Base-by-base conservation (phyloP, 2,113 vertebrate genomes). In the Muscicapa adusta region DNA sequence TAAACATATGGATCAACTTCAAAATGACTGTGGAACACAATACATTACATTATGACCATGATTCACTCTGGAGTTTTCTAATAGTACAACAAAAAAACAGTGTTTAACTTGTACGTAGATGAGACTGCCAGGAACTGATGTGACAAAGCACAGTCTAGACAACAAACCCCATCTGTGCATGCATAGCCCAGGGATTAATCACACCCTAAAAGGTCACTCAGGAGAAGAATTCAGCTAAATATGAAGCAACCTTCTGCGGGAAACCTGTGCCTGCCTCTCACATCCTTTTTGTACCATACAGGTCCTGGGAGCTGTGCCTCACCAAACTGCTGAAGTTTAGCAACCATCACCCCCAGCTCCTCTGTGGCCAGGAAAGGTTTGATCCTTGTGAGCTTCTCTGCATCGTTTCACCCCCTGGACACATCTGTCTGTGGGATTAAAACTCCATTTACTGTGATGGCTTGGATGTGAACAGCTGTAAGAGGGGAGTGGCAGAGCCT, bases 11-110 rank as follows among this genome's bases (percentile, higher is more conserved):
- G 42, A 93, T 84, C 71, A 74, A 33, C 29, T 62, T 40, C 63
- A 85, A 88, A 81, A 60, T 31, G 3, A 43, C 80, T 71, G 48
- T 75, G 91, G 90, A 95, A 92, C 60, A 94, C 94, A 96, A 66
- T 7, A 4, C 10, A 22, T 36, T 31, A 4, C 10, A 18, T 48
- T 42, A 38, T 26, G 29, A 62, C 38, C 72, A 80, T 31, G 19
- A n/a, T 61, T 81, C 38, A 38, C 24, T 31, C 31, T 26, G 34
- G 29, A 78, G 63, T 31, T 86, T 91, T 79, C 67, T 53, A 87
- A 76, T 14, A 43, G n/a, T 14, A 80, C 45, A 88, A 75, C 13
- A 24, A 65, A 76, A 75, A 76, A 75, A 77, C 73, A 80, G 56
- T 0, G 1, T 33, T 66, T 60, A n/a, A 61, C 18, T 81, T 25